Percentiles rank a stretch among this genome's conserved stretches.
Conservation (phyloP, 1,140 invertebrate species). For the Heliothis subflexa region DNA sequence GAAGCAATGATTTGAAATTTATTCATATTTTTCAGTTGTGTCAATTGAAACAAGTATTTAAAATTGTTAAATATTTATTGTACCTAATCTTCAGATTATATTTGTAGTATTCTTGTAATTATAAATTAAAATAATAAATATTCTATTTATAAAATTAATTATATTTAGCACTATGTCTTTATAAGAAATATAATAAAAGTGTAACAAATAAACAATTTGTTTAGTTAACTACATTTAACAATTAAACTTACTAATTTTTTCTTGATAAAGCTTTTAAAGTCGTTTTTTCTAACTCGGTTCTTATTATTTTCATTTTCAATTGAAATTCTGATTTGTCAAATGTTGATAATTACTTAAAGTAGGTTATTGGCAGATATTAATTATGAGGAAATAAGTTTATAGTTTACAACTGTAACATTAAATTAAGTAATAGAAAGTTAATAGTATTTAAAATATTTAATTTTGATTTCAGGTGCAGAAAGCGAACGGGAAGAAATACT, state of each 20-base stretch:
- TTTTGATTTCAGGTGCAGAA: slow-evolving; percentile 89
- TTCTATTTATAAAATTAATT: not conserved
- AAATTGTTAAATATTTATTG: not conserved
- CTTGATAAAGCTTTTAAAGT: not conserved
- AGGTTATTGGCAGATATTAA: too few species aligned
- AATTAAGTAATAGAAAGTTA: too few species aligned
- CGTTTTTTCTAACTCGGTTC: not conserved
- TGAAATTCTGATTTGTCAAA: too few species aligned
- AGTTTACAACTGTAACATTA: too few species aligned
- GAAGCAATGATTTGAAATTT: not conserved
- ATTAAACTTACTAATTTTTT: not conserved
- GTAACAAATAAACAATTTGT: too few species aligned
- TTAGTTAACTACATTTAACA: too few species aligned
- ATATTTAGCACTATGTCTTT: too few species aligned
- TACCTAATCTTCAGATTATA: not conserved
- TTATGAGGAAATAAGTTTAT: not conserved
- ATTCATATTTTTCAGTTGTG: not conserved
- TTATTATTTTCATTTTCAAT: not conserved
- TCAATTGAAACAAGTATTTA: too few species aligned
- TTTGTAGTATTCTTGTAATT: too few species aligned
- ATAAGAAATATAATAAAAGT: too few species aligned
- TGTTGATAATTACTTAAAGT: too few species aligned
- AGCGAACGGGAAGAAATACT: slow-evolving; percentile 93
- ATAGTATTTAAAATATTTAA: not conserved
- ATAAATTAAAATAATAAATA: not conserved